Evolutionary conservation across 2,113 vertebrate genomes (phyloP), one percentile per base, ranked within the genome.

Genomic region (Cariama cristata): DNA sequence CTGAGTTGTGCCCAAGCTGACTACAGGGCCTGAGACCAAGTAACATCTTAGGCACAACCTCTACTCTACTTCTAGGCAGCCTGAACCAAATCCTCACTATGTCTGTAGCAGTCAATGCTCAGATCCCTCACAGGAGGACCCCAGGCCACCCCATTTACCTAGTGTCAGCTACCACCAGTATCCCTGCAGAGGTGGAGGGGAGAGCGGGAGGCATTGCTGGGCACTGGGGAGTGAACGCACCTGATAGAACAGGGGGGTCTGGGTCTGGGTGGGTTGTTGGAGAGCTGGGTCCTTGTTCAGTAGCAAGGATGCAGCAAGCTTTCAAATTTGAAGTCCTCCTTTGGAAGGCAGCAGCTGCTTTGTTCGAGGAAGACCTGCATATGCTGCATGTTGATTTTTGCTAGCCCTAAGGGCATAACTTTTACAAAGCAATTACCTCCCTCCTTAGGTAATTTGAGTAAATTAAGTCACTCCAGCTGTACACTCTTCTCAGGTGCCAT

Each of bases 221-320:
- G 26, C 13, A 7, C 24, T 12, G 28, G 8, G 19, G 21, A 17
- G 14, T 3, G 0, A 47, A 40, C 0, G 1, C 13, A 2, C 28
- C 50, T 42, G n/a, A 60, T 35, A 44, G 66, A 60, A 21, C 5
- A 12, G 40, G 14, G n/a, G 23, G 4, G 35, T 33, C 38, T 58
- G 23, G 8, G 19, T 63, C 20, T 58, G 44, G 13, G 12, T 30
- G 53, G 59, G 28, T 35, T 60, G 20, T 6, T 52, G 1, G 5
- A 21, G 42, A 62, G 19, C 74, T 77, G 42, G 16, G 28, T 12
- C 28, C 33, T 27, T 20, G 14, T 45, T 90, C 21, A 35, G 28
- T 13, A 45, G 22, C 24, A 69, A 80, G 42, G 52, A 35, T 2
- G 4, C 30, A 47, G 35, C 21, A 63, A 35, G 16, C 33, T 79